These are phyloP conservation scores for Chauna torquata DNA, from an alignment of 2,113 vertebrate genomes.

Conservation along the genomic window DNA sequence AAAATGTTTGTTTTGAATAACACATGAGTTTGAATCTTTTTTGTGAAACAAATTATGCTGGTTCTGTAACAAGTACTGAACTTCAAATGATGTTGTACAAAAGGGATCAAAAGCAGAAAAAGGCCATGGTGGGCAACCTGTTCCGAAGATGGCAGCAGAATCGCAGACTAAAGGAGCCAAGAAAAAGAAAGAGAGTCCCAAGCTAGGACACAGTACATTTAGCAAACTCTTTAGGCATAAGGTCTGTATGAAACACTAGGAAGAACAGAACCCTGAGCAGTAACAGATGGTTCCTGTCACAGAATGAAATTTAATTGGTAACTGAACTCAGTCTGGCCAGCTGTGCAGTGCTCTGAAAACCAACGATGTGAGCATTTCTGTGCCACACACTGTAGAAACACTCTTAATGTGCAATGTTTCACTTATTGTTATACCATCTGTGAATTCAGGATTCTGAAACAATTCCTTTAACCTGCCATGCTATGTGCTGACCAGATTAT, in stretches of 20 bases:
- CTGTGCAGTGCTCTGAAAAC: background rate
- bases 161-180: constrained; percentile 76
- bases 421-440: background rate
- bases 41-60: constrained; percentile 1
- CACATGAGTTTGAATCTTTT: background rate
- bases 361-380: background rate
- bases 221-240: constrained; percentile 90
- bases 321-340: background rate
- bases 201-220: constrained; percentile 77
- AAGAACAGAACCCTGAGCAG: constrained; percentile 67
- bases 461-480: background rate
- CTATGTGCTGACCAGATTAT: background rate
- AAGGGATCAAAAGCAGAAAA: constrained; percentile 72
- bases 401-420: background rate
- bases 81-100: constrained; percentile 58
- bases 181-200: constrained; percentile 83
- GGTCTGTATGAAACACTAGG: constrained; percentile 79
- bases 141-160: constrained; percentile 74
- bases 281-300: background rate
- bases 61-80: constrained; percentile 19
- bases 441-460: constrained; percentile 66
- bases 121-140: constrained; percentile 60
- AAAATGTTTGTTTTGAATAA: background rate
- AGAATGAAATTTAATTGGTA: background rate
- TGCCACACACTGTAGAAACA: background rate